Evolutionary conservation across 2,797 vertebrate genomes (phyloP).

Genomic region (Oryzias sinensis): DNA sequence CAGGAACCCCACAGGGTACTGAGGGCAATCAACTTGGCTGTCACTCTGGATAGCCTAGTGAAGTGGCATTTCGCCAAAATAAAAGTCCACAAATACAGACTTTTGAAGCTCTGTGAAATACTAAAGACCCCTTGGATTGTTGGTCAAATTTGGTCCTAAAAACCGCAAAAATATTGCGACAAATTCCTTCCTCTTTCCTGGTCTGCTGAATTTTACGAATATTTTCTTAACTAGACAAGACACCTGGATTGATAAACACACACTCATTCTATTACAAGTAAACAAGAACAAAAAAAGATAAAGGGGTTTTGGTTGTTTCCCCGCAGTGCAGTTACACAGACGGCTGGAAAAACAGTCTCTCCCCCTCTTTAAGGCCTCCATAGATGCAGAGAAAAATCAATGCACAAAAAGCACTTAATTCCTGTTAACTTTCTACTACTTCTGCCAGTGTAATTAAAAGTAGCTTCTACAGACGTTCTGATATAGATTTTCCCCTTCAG

Average conservation of each 20-base stretch:
- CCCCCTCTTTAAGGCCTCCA: conserved; percentile 32
- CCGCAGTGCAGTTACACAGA: conserved; percentile 50
- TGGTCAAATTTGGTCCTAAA: conserved; percentile 41
- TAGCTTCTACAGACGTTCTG: conserved; percentile 45
- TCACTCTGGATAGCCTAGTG: conserved; percentile 45
- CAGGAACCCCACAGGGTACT: conserved; percentile 30
- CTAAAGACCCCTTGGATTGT: conserved; percentile 21
- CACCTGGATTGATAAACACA: conserved; percentile 45
- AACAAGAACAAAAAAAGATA: conserved; percentile 6
- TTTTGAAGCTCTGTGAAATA: neutral
- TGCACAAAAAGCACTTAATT: conserved; percentile 72
- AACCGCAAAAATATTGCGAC: conserved; percentile 42
- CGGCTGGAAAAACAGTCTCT: conserved; percentile 44
- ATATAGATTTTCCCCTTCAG: conserved; percentile 48
- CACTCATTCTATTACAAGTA: conserved; percentile 50
- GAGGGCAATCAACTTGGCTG: conserved; percentile 47
- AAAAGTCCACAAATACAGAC: conserved; percentile 39
- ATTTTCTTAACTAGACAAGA: conserved; percentile 60
- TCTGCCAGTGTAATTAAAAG: conserved; percentile 74
- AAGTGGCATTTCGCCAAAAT: conserved; percentile 57
- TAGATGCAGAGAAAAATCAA: conserved; percentile 65
- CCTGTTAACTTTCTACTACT: conserved; percentile 73
- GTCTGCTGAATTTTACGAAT: conserved; percentile 26
- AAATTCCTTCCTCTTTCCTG: conserved; percentile 59
- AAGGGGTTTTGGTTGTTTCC: conserved; percentile 28